Evolutionary conservation across 2,888 invertebrate genomes (phyloP).

Genomic region (Bombylius discolor): DNA sequence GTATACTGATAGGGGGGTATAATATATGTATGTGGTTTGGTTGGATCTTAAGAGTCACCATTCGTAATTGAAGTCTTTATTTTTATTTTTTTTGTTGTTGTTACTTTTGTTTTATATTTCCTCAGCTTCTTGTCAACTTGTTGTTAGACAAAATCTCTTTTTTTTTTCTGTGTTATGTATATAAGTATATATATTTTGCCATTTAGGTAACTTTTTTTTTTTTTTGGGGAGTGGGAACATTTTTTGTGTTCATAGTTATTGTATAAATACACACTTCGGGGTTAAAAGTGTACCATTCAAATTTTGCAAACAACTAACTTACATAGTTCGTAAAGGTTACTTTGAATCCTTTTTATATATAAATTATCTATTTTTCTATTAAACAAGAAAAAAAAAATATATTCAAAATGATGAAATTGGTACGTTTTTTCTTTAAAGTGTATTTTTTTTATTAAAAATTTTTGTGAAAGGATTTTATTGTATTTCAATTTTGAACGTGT

Average conservation of each 20-base stretch:
- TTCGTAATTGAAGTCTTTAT: neutral
- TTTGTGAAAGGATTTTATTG: neutral
- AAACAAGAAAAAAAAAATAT: neutral
- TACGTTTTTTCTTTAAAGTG: slow-evolving; percentile 20
- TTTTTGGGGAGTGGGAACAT: slow-evolving; percentile 5
- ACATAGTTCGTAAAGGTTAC: slow-evolving; percentile 15
- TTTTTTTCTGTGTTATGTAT: neutral
- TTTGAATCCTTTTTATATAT: too few species aligned
- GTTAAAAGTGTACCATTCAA: slow-evolving; percentile 33
- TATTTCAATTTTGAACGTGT: too few species aligned
- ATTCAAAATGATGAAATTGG: slow-evolving; percentile 38
- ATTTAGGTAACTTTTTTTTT: neutral
- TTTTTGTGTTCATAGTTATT: slow-evolving; percentile 2
- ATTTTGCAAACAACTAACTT: slow-evolving; percentile 23
- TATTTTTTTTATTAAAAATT: neutral
- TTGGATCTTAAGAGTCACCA: neutral
- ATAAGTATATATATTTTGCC: neutral
- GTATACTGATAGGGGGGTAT: neutral
- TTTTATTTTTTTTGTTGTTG: neutral
- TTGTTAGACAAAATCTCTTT: neutral
- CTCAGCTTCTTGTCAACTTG: slow-evolving; percentile 4
- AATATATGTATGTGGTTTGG: neutral
- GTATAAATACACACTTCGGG: slow-evolving; percentile 34
- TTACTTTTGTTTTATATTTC: neutral
- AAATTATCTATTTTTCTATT: too few species aligned